phyloP scores from a whole-genome alignment of 2,113 vertebrate species.

The Chaetura pelagica region DNA sequence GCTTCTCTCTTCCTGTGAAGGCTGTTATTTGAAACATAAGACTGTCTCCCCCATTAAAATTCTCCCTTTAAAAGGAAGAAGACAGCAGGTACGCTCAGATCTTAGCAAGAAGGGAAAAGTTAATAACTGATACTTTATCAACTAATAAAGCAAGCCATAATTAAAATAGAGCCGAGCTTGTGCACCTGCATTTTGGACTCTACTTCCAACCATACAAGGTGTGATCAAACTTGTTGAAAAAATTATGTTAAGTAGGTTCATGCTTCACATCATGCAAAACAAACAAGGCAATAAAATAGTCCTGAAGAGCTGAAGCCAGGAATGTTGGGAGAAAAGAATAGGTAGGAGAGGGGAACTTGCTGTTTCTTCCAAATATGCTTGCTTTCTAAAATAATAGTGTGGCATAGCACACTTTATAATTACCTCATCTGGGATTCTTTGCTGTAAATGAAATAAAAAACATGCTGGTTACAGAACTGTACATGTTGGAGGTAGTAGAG shows the following conservation, averaged over 20 bases:
- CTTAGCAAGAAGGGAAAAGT: background rate
- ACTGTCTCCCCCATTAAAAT: background rate
- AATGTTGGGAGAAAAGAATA: background rate
- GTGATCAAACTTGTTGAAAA: background rate
- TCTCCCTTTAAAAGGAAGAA: conserved; percentile 6
- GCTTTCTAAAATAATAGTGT: conserved; percentile 1
- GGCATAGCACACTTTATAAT: background rate
- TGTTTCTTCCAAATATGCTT: background rate
- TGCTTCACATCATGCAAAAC: background rate
- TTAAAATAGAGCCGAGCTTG: background rate
- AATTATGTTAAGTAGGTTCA: background rate
- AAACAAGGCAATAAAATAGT: background rate
- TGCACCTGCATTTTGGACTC: background rate
- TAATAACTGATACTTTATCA: background rate
- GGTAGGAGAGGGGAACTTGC: background rate
- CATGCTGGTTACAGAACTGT: background rate
- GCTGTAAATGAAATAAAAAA: background rate
- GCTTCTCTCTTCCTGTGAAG: conserved; percentile 20
- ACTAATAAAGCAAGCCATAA: background rate
- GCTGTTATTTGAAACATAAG: conserved; percentile 19
- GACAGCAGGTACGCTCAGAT: background rate
- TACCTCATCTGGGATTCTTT: background rate
- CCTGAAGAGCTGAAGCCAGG: background rate
- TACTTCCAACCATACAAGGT: background rate
- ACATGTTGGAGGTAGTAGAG: background rate